Percentiles rank a stretch among this genome's conserved stretches.
phyloP scores from a whole-genome alignment of 2,113 vertebrate genomes.

The Taurulus bubalis region DNA sequence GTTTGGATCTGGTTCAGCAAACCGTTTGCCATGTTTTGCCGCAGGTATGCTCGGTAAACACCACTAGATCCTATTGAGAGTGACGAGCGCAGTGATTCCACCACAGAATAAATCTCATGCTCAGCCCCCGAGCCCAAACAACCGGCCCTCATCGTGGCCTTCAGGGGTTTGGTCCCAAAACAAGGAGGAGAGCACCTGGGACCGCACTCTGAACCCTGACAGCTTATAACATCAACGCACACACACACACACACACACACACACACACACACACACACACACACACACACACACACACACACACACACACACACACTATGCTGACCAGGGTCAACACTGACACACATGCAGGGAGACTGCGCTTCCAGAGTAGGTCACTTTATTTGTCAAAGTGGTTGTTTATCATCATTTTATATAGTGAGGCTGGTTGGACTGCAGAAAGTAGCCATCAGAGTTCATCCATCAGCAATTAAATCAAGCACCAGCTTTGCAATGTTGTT shows the following conservation, averaged over 20 bases:
- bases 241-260: conserved; percentile 11
- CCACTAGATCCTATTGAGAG: conserved; percentile 59
- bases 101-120: conserved; percentile 63
- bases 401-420: conserved; percentile 35
- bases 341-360: conserved; percentile 22
- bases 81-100: conserved; percentile 63
- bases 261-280: conserved; percentile 5
- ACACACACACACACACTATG: background rate
- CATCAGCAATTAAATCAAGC: conserved; percentile 3
- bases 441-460: conserved; percentile 17
- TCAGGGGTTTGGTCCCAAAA: conserved; percentile 61
- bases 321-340: conserved; percentile 45
- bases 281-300: conserved; percentile 31
- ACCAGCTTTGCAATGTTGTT: conserved; percentile 1
- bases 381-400: conserved; percentile 56
- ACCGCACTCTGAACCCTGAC: conserved; percentile 48
- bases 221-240: conserved; percentile 43
- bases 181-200: conserved; percentile 67
- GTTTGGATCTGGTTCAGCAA: conserved; percentile 57
- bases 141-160: conserved; percentile 52
- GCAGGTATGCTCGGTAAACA: conserved; percentile 64
- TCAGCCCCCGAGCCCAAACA: conserved; percentile 65
- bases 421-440: conserved; percentile 21
- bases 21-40: conserved; percentile 62
- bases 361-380: conserved; percentile 43